Evolutionary conservation across 2,888 invertebrate species (phyloP), one percentile per base, ranked within the genome.

Genomic region (Arge pagana): DNA sequence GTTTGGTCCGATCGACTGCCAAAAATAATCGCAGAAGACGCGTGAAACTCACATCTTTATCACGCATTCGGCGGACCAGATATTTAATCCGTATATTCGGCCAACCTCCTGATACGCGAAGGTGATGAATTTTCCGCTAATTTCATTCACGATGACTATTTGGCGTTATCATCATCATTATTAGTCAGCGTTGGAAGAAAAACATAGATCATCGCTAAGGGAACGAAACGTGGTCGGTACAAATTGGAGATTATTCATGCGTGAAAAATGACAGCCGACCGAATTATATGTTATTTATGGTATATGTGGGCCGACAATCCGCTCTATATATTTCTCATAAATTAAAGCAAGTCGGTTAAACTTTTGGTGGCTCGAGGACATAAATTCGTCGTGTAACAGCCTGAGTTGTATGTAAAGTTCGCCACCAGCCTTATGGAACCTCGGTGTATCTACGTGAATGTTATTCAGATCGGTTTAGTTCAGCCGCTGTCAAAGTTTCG

Each of bases 241-340:
- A 33, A 23, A 18, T 15, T 4, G 23, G 13, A 13, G 15, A 33
- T 33, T 33, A n/a, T 45, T 33, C 10, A 7, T n/a, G 4, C 21
- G 6, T 23, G 40, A 5, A 33, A 10, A 42, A 11, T 23, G 35
- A 31, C 31, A 33, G 13, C n/a, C 23, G 13, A 23, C 23, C 35
- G 33, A 45, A 45, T 45, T 45, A 45, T 33, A 45, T 16, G 31
- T 33, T 33, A 45, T 45, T 45, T 33, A 45, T 23, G 23, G 16
- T 33, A n/a, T 33, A 45, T 35, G 45, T 45, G 45, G 45, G 45
- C 45, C 35, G 45, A 45, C 45, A 45, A 45, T 45, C 35, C 24
- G 45, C 35, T 45, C 30, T 42, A 26, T 42, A 42, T 42, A 42
- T 42, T 42, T 30, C 19, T 42, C 45, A 30, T 45, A 33, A 45